Percentiles rank a stretch among this genome's conserved stretches.
These are phyloP conservation scores for Uloborus plumipes DNA, from an alignment of 2,888 invertebrate species.

Conservation along the genomic window DNA sequence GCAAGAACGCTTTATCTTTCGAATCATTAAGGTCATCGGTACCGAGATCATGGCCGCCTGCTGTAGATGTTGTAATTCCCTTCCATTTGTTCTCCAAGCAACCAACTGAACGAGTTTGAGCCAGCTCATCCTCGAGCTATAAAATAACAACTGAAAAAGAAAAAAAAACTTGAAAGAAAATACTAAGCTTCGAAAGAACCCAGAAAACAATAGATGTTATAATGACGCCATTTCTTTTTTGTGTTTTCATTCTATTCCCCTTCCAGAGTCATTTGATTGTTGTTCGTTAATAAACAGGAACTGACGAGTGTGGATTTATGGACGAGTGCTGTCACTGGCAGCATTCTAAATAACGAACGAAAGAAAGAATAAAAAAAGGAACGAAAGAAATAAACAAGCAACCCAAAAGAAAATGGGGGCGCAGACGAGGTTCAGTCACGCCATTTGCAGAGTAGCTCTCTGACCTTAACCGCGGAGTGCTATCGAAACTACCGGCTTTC, in stretches of 20 bases:
- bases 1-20: too few species aligned
- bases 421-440: constrained; percentile 47
- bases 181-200: constrained; percentile 1
- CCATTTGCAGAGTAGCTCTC: constrained; percentile 33
- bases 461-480: constrained; percentile 56
- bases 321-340: constrained; percentile 23
- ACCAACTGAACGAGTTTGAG: too few species aligned
- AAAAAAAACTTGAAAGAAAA: constrained; percentile 12
- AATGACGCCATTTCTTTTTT: constrained; percentile 32
- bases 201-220: constrained; percentile 52
- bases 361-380: constrained; percentile 5
- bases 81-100: too few species aligned
- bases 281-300: constrained; percentile 54
- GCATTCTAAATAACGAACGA: constrained; percentile 3
- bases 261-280: constrained; percentile 34
- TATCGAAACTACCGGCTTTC: constrained; percentile 7
- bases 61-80: too few species aligned
- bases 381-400: constrained; percentile 9
- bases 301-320: constrained; percentile 53
- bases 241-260: constrained; percentile 6
- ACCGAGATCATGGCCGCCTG: too few species aligned
- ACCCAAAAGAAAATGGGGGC: constrained; percentile 37
- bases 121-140: too few species aligned
- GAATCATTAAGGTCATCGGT: too few species aligned
- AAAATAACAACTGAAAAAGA: neutral